Evolutionary conservation across 2,888 invertebrate species (phyloP), one percentile per base, ranked within the genome.

Genomic region (Bembecia ichneumoniformis): DNA sequence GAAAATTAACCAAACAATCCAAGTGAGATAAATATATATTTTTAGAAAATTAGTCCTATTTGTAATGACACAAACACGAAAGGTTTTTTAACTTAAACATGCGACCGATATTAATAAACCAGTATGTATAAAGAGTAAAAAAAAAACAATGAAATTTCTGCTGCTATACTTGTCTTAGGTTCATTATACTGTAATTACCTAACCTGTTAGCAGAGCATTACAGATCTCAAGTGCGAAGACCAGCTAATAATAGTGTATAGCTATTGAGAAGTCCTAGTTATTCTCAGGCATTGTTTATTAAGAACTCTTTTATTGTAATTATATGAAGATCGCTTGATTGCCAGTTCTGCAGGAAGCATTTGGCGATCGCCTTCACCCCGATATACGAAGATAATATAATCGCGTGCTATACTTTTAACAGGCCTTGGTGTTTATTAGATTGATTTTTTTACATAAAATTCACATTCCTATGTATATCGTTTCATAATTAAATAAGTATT

Each of bases 331-430:
- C 40, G 35, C 15, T 50, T 53, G 58, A 64, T 63, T 64, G 60
- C 51, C 47, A 55, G 60, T 63, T 64, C 57, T 57, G 54, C 57
- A 77, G 77, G 75, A 77, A 77, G 69, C 63, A 62, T 60, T 62
- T 61, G 58, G 64, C 59, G 53, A 56, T 76, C 63, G 66, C 82
- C 82, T 83, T 82, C 71, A 80, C 82, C 82, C 65, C 69, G 65
- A 66, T 82, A 55, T 40, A n/a, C 53, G 52, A 47, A 55, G 64
- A 66, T 67, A 56, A 64, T 66, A 61, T 67, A 52, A 55, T 77
- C 60, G 79, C 77, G 72, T 80, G 77, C 66, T 35, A 60, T 56
- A 62, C 54, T 57, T 57, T 52, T 52, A 49, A 53, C 49, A 52
- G 63, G 59, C 75, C 76, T 77, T 74, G 76, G 51, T 62, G 50